These are phyloP conservation scores for Spizaetus ornatus DNA, from an alignment of 2,113 vertebrate species.

Conservation along the genomic window DNA sequence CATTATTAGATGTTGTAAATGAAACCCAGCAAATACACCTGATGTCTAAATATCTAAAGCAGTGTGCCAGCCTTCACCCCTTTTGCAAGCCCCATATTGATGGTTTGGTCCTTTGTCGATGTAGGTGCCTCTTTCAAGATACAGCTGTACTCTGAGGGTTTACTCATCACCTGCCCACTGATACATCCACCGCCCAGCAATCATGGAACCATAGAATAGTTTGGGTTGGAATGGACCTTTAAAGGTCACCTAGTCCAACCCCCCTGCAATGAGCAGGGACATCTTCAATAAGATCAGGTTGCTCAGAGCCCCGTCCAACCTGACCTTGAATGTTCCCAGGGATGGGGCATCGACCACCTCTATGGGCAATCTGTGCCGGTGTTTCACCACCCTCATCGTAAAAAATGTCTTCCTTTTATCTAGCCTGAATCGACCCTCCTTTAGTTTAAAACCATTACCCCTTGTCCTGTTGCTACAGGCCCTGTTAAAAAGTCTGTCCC, in stretches of 20 bases:
- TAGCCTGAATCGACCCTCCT: background rate
- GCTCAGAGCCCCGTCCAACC: background rate
- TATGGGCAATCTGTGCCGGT: background rate
- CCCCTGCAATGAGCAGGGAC: background rate
- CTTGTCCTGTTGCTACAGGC: background rate
- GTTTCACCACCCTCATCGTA: accelerated
- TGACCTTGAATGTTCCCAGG: background rate
- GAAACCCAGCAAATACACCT: background rate
- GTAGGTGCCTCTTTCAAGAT: background rate
- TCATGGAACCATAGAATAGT: background rate
- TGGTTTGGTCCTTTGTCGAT: background rate
- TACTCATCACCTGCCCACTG: background rate
- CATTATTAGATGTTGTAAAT: background rate
- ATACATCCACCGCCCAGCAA: background rate
- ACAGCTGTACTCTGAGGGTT: background rate
- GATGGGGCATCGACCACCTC: background rate
- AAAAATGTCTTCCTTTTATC: background rate
- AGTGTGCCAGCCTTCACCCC: background rate
- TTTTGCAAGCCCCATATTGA: background rate
- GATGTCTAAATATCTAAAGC: background rate
- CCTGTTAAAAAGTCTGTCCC: background rate
- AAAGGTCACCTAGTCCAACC: background rate
- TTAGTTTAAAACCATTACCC: background rate
- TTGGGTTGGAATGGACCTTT: background rate
- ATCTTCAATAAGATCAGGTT: background rate